Evolutionary conservation across 2,113 vertebrate species (phyloP).

Genomic region (Opisthocomus hoazin): DNA sequence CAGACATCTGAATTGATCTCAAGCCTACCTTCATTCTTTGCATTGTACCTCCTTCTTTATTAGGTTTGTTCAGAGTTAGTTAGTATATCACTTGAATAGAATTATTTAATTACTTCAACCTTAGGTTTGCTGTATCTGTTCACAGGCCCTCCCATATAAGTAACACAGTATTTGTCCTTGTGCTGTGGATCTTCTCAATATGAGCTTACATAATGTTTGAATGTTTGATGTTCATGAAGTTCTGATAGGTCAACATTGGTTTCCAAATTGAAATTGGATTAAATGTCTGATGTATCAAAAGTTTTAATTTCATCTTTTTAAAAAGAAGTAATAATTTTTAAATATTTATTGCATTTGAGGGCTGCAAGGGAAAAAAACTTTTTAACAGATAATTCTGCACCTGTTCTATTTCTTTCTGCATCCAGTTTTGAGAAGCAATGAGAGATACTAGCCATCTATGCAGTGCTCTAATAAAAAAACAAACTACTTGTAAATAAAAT

Average conservation of each 20-base stretch:
- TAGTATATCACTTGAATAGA: neutral
- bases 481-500: neutral
- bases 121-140: neutral
- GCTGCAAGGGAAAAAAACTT: neutral
- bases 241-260: neutral
- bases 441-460: neutral
- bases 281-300: neutral
- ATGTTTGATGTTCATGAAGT: neutral
- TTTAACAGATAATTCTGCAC: neutral
- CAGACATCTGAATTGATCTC: neutral
- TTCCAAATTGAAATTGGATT: neutral
- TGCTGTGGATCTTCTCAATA: neutral
- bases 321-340: neutral
- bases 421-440: neutral
- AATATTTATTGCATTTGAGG: neutral
- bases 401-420: neutral
- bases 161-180: neutral
- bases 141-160: accelerated
- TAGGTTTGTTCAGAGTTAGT: neutral
- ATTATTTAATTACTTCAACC: neutral
- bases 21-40: neutral
- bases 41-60: neutral
- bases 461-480: neutral
- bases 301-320: neutral
- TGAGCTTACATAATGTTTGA: neutral